A percentile compares a stretch with the other conserved stretches of the same genome.
phyloP scores from a whole-genome alignment of 2,797 vertebrate species.

The Scolopax bukidnonensis region DNA sequence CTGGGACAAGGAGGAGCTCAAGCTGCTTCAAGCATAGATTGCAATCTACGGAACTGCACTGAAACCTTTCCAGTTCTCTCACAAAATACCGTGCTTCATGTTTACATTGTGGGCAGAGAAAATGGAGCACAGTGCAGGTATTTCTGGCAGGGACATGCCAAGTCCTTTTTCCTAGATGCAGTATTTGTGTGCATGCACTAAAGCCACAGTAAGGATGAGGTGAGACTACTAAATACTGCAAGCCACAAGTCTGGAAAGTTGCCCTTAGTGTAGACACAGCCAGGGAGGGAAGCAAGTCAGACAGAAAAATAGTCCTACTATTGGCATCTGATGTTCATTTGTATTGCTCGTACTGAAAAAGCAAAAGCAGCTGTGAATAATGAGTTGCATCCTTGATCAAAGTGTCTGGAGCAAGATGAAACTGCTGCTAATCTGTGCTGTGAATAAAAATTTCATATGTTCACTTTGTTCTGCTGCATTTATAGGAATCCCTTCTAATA shows the following conservation, averaged over 20 bases:
- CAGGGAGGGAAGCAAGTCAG: background rate
- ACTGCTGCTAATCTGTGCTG: background rate
- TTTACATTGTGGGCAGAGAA: background rate
- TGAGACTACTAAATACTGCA: background rate
- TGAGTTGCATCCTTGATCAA: constrained; percentile 27
- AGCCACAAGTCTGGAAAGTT: background rate
- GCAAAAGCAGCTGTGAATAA: constrained; percentile 18
- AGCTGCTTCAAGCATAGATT: background rate
- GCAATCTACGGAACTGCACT: background rate
- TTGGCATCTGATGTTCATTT: background rate
- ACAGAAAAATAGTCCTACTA: background rate
- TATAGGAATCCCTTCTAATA: background rate
- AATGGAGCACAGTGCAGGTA: background rate
- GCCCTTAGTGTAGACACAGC: background rate
- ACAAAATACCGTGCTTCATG: background rate
- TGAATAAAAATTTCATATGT: background rate
- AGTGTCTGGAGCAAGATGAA: constrained; percentile 16
- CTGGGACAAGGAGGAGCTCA: background rate
- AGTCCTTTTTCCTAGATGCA: background rate
- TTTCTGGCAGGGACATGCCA: background rate
- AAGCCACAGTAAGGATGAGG: background rate
- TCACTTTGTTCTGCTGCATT: constrained; percentile 2
- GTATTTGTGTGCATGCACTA: background rate
- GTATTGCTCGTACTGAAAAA: background rate
- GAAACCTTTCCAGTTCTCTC: background rate